Evolutionary conservation across 2,797 vertebrate species (phyloP), one percentile per base, ranked within the genome.

Genomic region (Phylloscopus collybita): DNA sequence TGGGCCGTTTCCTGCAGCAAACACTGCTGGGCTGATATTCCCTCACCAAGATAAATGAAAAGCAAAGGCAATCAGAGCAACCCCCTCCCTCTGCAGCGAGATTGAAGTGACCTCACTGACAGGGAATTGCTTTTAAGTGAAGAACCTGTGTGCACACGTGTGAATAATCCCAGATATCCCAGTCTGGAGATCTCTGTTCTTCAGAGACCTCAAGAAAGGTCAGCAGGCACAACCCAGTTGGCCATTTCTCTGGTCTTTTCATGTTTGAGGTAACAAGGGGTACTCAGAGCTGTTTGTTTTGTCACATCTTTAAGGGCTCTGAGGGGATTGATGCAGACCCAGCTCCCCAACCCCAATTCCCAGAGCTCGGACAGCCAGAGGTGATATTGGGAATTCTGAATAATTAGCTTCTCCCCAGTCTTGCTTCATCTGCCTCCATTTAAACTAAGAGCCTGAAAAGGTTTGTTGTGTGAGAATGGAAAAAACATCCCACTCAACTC

Each of bases 321-420:
- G 17, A 45, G 21, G 51, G 26, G 15, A 9, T 49, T 47, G 20
- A 10, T 5, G 0, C 32, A 32, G 21, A 12, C 10, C 11, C 36
- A 59, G 50, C 51, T 71, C 59, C 42, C 19, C 61, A 51, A 0
- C 10, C 19, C 22, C 3, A 2, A 25, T 56, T 38, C 67, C 34
- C 30, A 26, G 69, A 71, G 44, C 30, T 40, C 0, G 0, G 38
- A 9, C 73, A 29, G 20, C 14, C 23, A 9, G 67, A 66, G 45
- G 64, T 1, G 0, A 36, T 23, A 40, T 0, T 0, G 0, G 21
- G 54, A 67, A 60, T 85, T 42, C 54, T 9, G 25, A 71, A 47
- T 9, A 54, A 70, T 34, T 82, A 15, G 14, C 18, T 49, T 80
- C 66, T 71, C 19, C n/a, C 51, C 60, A 59, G 6, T 56, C 45